These are phyloP conservation scores for Phaonia tiefii DNA, from an alignment of 2,888 invertebrate genomes.

Conservation along the genomic window DNA sequence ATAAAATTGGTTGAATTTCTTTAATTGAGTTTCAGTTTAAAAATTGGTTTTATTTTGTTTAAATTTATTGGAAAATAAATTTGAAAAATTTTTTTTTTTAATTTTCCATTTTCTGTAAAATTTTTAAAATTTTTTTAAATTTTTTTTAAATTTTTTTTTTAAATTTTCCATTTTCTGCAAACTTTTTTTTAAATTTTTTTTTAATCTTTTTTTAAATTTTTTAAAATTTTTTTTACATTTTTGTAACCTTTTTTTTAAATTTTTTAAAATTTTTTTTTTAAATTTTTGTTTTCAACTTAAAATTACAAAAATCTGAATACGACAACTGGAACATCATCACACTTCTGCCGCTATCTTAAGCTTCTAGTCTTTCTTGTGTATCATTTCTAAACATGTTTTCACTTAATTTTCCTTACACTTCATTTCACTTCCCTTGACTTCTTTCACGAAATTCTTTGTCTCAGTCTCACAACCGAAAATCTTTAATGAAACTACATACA, in stretches of 20 bases:
- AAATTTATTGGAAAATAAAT: too few relatives aligned
- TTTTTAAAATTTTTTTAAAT: constrained; percentile 1
- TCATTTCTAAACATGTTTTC: constrained; percentile 1
- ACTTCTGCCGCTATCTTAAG: not conserved
- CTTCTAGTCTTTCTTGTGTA: too few relatives aligned
- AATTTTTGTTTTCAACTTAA: too few relatives aligned
- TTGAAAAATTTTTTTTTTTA: too few relatives aligned
- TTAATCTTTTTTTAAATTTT: not conserved
- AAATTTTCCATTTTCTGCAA: too few relatives aligned
- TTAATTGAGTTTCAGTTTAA: too few relatives aligned
- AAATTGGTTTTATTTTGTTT: too few relatives aligned
- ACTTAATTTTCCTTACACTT: not conserved
- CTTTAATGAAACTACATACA: constrained; percentile 43
- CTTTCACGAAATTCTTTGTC: constrained; percentile 25
- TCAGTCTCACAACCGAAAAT: constrained; percentile 24
- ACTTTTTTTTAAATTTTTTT: not conserved
- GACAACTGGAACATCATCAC: too few relatives aligned
- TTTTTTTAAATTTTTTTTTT: constrained; percentile 10
- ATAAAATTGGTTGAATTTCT: constrained; percentile 66
- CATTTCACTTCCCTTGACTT: constrained; percentile 18
- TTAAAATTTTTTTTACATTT: too few relatives aligned
- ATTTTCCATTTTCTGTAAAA: constrained; percentile 65
- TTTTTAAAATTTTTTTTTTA: too few relatives aligned
- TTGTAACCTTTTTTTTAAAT: too few relatives aligned
- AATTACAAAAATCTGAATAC: too few relatives aligned